Evolutionary conservation across 2,888 invertebrate species (phyloP).

Genomic region (Oscheius sp.): DNA sequence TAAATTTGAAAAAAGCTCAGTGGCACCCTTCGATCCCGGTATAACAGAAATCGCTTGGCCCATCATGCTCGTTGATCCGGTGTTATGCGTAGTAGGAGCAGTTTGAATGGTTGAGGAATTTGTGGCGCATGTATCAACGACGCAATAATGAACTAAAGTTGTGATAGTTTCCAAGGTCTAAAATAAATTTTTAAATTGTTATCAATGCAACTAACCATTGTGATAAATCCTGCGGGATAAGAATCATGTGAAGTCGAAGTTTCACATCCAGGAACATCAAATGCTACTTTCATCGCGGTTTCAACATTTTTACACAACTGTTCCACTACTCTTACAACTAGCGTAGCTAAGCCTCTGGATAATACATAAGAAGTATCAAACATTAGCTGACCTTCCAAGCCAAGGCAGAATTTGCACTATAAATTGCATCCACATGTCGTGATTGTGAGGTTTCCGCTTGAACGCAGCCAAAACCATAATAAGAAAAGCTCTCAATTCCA

Average conservation of each 20-base stretch:
- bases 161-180: constrained; percentile 68
- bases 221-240: constrained; percentile 68
- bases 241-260: constrained; percentile 18
- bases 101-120: constrained; percentile 21
- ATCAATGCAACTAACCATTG: constrained; percentile 44
- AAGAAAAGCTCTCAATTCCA: constrained; percentile 85
- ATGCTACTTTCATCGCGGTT: constrained; percentile 71
- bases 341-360: constrained; percentile 81
- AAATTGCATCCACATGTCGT: constrained; percentile 86
- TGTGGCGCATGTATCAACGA: constrained; percentile 26
- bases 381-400: constrained; percentile 76
- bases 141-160: constrained; percentile 71
- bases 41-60: constrained; percentile 67
- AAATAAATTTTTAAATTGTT: constrained; percentile 8
- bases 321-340: constrained; percentile 84
- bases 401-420: constrained; percentile 85
- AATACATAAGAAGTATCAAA: not conserved
- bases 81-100: constrained; percentile 15
- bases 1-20: constrained; percentile 84
- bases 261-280: constrained; percentile 37
- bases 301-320: constrained; percentile 86
- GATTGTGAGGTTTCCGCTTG: constrained; percentile 76
- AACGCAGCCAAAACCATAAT: constrained; percentile 84
- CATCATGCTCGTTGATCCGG: constrained; percentile 44
- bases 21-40: constrained; percentile 73